phyloP scores from a whole-genome alignment of 2,113 vertebrate species.

The Argyrosomus japonicus region DNA sequence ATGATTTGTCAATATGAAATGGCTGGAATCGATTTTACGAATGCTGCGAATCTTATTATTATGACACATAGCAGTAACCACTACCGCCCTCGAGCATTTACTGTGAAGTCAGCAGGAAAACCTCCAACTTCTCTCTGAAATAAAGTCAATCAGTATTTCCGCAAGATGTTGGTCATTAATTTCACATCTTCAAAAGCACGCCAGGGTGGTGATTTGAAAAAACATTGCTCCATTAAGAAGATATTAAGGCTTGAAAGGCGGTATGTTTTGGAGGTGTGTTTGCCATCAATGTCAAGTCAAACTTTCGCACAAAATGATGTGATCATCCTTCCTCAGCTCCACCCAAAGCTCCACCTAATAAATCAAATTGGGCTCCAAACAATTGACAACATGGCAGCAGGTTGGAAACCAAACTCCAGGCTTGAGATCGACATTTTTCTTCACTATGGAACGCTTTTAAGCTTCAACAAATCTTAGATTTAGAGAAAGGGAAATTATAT shows the following conservation, averaged over 20 bases:
- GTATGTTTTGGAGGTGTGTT: conserved; percentile 31
- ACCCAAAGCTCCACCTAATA: conserved; percentile 22
- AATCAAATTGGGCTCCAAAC: conserved; percentile 31
- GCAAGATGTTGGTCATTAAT: conserved; percentile 23
- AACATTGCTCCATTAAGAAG: conserved; percentile 27
- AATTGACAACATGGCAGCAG: conserved; percentile 30
- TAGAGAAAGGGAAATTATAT: background rate
- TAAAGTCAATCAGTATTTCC: conserved; percentile 38
- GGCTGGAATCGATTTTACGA: conserved; percentile 27
- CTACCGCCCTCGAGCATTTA: conserved; percentile 6
- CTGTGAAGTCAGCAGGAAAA: conserved; percentile 44
- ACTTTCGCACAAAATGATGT: conserved; percentile 21
- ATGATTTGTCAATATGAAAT: conserved; percentile 11
- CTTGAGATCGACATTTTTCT: conserved; percentile 1
- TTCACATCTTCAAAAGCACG: conserved; percentile 7
- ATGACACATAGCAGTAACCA: conserved; percentile 42
- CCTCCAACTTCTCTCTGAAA: conserved; percentile 14
- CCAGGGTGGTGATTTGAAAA: conserved; percentile 24
- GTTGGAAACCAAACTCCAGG: conserved; percentile 14
- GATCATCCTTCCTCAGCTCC: conserved; percentile 21
- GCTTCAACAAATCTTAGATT: conserved; percentile 18
- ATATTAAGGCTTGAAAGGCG: conserved; percentile 44
- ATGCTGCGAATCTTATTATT: conserved; percentile 28
- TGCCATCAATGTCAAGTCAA: conserved; percentile 22
- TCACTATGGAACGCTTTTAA: background rate